Conservation (phyloP, 2,797 vertebrate species). For the Fistularia tabacaria region DNA sequence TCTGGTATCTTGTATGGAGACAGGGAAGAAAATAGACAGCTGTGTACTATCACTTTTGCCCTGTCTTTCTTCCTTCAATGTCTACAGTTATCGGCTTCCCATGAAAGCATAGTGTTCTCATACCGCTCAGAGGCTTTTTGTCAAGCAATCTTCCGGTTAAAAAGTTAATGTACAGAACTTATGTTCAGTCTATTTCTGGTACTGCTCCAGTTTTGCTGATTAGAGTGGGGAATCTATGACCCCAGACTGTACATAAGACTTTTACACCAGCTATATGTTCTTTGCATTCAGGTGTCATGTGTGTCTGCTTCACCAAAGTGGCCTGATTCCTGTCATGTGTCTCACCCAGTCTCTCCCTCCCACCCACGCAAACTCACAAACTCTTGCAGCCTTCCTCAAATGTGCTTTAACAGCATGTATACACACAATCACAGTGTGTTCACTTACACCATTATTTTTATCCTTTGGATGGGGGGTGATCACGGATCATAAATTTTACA, state of each 20-base stretch:
- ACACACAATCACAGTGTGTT: constrained; percentile 16
- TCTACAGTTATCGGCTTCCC: not conserved
- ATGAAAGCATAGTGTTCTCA: not conserved
- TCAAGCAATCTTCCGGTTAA: too few species aligned
- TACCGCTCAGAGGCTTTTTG: not conserved
- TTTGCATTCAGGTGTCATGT: constrained; percentile 30
- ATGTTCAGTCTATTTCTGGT: constrained; percentile 1
- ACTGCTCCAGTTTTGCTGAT: constrained; percentile 1
- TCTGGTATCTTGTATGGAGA: constrained; percentile 73
- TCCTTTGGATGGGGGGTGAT: constrained; percentile 23
- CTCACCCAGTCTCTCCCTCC: constrained; percentile 7
- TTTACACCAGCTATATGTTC: not conserved
- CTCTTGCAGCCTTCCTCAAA: constrained; percentile 2
- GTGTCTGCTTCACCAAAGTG: constrained; percentile 33
- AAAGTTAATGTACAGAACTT: constrained; percentile 1
- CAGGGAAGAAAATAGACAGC: constrained; percentile 61
- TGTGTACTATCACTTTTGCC: constrained; percentile 25
- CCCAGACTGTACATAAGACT: too few species aligned
- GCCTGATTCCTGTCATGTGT: constrained; percentile 53
- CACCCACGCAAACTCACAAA: constrained; percentile 7
- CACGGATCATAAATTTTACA: constrained; percentile 33
- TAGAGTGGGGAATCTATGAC: not conserved
- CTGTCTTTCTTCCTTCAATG: constrained; percentile 3
- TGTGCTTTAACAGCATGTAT: not conserved
- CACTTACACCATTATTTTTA: constrained; percentile 45